Evolutionary conservation across 2,797 vertebrate genomes (phyloP), one percentile per base, ranked within the genome.

Genomic region (Antrozous pallidus): DNA sequence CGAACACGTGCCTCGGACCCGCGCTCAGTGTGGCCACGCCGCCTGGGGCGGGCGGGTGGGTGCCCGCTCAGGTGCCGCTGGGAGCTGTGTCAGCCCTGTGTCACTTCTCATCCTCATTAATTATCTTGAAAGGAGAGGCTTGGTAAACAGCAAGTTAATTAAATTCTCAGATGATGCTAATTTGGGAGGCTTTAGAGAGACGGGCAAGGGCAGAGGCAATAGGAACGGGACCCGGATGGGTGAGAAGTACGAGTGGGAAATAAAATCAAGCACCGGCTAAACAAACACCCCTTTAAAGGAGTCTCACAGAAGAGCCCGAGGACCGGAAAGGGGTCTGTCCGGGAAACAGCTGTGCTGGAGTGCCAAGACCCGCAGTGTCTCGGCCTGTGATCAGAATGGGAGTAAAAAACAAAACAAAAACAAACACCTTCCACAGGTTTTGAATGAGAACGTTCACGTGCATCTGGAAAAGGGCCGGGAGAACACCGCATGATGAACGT

Each of bases 141-240:
- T 95, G 95, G 97, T 98, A 98, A 98, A 98, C 98, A 98, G 96
- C 96, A 61, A 75, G 97, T 97, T 98, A 98, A 98, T 98, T 97
- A 98, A 98, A 98, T 98, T 97, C 97, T 97, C 97, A 96, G 97
- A 98, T 97, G 97, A 98, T 97, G 96, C 97, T 98, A 98, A 98
- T 98, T 97, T 92, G 96, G 97, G 97, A 97, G 96, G 94, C 97
- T 98, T 97, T 95, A 90, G 94, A 96, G 97, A 97, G 97, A 97
- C 93, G 95, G 96, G 97, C 95, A 96, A 97, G 97, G 97, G 31
- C 96, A 94, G 0, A 97, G 96, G 97, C 97, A 97, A 97, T 97
- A 97, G 94, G 97, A 98, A 96, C 69, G 79, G 95, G 96, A 80
- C 97, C 88, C 71, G 75, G 96, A 95, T 81, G 97, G 96, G 88